phyloP scores from a whole-genome alignment of 64 coral and sea anemone genomes.

The Porites australiensis region DNA sequence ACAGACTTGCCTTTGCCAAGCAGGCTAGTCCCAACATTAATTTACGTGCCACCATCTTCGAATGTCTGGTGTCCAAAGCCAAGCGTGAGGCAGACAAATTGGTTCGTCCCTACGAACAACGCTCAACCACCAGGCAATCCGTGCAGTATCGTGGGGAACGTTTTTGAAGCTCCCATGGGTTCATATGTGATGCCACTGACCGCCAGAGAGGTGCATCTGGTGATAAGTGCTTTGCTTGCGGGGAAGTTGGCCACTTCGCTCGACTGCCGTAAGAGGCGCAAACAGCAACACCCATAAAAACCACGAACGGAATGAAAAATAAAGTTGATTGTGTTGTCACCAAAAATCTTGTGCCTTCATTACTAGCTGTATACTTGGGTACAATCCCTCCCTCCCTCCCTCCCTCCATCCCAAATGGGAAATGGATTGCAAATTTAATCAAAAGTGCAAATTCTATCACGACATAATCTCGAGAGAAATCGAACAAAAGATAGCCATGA shows the following conservation, averaged over 20 bases:
- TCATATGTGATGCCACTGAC: background rate
- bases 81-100: background rate
- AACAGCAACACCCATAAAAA: background rate
- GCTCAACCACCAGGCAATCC: background rate
- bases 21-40: background rate
- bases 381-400: no score
- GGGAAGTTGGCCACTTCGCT: background rate
- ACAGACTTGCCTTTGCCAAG: background rate
- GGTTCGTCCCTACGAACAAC: background rate
- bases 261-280: background rate
- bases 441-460: background rate
- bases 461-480: background rate
- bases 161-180: background rate
- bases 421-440: no score
- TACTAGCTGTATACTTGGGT: no score
- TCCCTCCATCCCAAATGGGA: no score
- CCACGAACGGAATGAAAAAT: no score
- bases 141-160: background rate
- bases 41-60: background rate
- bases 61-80: background rate
- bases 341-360: no score
- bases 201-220: background rate
- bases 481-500: background rate
- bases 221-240: background rate
- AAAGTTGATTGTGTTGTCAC: no score